Base-by-base conservation (phyloP, 2,888 invertebrate species). In the Scelioninae gen. 1 region DNA sequence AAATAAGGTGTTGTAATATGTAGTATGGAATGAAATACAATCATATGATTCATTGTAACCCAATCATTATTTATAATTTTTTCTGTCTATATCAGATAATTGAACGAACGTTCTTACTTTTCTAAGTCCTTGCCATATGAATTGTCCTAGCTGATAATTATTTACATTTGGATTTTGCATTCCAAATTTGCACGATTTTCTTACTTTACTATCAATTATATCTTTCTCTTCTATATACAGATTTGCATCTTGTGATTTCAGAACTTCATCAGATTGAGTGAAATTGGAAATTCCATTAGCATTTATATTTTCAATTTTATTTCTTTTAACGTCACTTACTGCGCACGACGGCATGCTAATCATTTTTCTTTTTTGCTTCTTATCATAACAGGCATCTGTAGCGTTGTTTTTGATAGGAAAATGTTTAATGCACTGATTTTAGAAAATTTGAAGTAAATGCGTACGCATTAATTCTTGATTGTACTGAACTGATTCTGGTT, bases 401-500 rank as follows among this genome's bases (percentile, higher is more conserved):
- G n/a, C 10, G 11, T 55, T 32, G 15, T 31, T 47, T 31, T 32
- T 13, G 8, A 7, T 23, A 32, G 55, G 55, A 55, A 55, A 55
- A 55, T 55, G 55, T 55, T 31, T 31, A 15, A 65, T 65, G 3
- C 7, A 5, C 8, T 49, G 51, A 49, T 32, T 49, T 13, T 49
- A 34, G 3, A 38, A 38, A 6, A 38, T 38, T 38, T 38, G 8
- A 38, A 38, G 38, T 38, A 38, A 38, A 38, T 38, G 38, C 1
- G 5, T 1, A 38, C 38, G 38, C 38, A 38, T 38, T 11, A 45
- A 56, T 53, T 11, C 11, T 34, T 6, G 15, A 51, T 58, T 23
- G 43, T 75, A 66, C n/a, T n/a, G 10, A 10, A 55, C 40, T 34
- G 38, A n/a, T 7, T 58, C 66, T 49, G 75, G 65, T 45, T 56